Base-by-base conservation (phyloP, 1,140 invertebrate species). In the Lepidurus packardi region DNA sequence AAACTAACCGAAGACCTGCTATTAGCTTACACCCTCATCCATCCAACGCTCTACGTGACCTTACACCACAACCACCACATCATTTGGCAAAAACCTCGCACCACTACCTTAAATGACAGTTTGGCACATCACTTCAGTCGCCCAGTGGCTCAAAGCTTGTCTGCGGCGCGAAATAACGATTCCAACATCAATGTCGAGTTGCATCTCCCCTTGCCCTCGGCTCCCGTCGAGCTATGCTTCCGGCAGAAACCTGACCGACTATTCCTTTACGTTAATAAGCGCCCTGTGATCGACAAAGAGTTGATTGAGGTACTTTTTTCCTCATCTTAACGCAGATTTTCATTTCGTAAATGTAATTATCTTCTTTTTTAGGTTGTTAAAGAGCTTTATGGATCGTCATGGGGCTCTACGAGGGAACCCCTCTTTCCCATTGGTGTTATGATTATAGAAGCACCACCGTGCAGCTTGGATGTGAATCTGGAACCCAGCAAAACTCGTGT, bases 401-500 rank as follows among this genome's bases (percentile, higher is more conserved):
- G 73, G 75, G 4, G 73, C 47, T 13, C 76, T 80, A 34, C 34
- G 24, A 79, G 16, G 73, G 75, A n/a, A 45, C 83, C 82, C 7
- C 87, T 86, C 43, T 87, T 86, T 79, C 83, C 85, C 4, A 77
- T 85, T 43, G 88, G 87, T 81, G 80, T 87, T 80, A 16, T 90
- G 3, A 82, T 83, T 34, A 81, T 91, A 44, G 84, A 81, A 25
- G 78, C 89, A 8, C 85, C 88, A 44, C 80, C 88, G 25, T 82
- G 83, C 42, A 81, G 85, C 45, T 74, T 90, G 42, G 90, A 91
- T 84, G 85, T 90, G 10, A 91, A 91, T 84, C 80, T 90, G 53
- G 90, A 91, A 80, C 90, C 90, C 7, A 90, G 90, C 82, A 91
- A 91, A 84, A 88, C 87, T 74, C 84, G 84, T 83, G 84, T 91